Conservation (phyloP, 2,888 invertebrate genomes). For the Mycalesis mineus region DNA sequence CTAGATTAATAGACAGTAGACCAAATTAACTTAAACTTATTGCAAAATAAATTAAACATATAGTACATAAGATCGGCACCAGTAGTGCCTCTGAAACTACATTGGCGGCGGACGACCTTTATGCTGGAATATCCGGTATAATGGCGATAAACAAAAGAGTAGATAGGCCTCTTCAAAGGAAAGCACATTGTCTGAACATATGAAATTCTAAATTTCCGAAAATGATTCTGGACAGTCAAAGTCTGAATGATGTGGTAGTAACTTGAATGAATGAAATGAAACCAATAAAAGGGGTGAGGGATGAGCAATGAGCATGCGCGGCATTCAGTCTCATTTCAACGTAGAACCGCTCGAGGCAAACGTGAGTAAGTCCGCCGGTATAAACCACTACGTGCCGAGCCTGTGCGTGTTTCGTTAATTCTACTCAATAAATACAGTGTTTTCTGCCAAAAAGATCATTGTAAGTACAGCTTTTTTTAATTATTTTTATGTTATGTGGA, state of each 20-base stretch:
- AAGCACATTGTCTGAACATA: too few species aligned
- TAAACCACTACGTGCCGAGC: constrained; percentile 14
- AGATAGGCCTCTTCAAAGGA: too few species aligned
- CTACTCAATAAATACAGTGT: not conserved
- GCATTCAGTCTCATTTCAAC: constrained; percentile 13
- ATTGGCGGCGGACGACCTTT: too few species aligned
- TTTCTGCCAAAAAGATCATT: not conserved
- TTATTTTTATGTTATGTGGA: not conserved
- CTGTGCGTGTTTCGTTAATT: not conserved
- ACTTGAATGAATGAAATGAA: not conserved
- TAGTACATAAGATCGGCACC: too few species aligned
- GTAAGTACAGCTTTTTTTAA: constrained; percentile 6
- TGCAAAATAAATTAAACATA: too few species aligned
- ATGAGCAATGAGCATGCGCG: constrained; percentile 25
- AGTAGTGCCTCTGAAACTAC: too few species aligned
- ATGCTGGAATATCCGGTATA: too few species aligned
- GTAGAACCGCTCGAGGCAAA: constrained; percentile 11
- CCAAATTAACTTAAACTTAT: too few species aligned
- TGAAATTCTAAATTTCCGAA: too few species aligned
- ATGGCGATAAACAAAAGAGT: too few species aligned
- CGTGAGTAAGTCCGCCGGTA: constrained; percentile 30
- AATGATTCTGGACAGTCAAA: not conserved
- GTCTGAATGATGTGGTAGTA: not conserved
- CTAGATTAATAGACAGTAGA: too few species aligned
- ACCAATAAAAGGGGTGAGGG: constrained; percentile 16